Evolutionary conservation across 2,888 invertebrate genomes (phyloP), one percentile per base, ranked within the genome.

Genomic region (Nymphalis polychloros): DNA sequence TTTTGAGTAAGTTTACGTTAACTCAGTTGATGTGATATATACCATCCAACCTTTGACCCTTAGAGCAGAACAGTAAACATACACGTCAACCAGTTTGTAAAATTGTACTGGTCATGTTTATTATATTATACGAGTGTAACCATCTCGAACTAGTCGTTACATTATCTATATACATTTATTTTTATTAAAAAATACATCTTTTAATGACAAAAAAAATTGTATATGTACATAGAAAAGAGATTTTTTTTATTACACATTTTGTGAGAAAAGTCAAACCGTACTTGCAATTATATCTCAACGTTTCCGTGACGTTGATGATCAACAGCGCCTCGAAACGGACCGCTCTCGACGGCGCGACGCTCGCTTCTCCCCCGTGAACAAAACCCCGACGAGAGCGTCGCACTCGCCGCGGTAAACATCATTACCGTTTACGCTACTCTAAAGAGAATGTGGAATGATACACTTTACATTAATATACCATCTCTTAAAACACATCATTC

Each of bases 301-400:
- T 41, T 57, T 57, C 57, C 60, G 61, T 53, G 59, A 23, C 59
- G 64, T 46, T 68, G 61, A 61, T 23, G 61, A 68, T 64, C 64
- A 64, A 66, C 67, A 63, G 35, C 46, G 61, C 50, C 69, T 71
- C 59, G 71, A 73, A 69, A 68, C 72, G 69, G 67, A 67, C 41
- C 62, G 46, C 68, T 50, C 73, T 73, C 50, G 62, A 70, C 57
- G n/a, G 41, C 55, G 60, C 59, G 63, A 27, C 63, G 41, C 64
- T 17, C 65, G 53, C 41, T 35, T 31, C 63, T 20, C 53, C 27
- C 50, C 27, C 53, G 60, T n/a, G 59, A 61, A 55, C 67, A 67
- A 70, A 70, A 67, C 60, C 59, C 48, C 41, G 31, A 50, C 47
- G 64, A 64, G 67, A 68, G 68, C 69, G 47, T 49, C 47, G 52